phyloP scores from a whole-genome alignment of 2,888 invertebrate species.

The Brachyptera risi region DNA sequence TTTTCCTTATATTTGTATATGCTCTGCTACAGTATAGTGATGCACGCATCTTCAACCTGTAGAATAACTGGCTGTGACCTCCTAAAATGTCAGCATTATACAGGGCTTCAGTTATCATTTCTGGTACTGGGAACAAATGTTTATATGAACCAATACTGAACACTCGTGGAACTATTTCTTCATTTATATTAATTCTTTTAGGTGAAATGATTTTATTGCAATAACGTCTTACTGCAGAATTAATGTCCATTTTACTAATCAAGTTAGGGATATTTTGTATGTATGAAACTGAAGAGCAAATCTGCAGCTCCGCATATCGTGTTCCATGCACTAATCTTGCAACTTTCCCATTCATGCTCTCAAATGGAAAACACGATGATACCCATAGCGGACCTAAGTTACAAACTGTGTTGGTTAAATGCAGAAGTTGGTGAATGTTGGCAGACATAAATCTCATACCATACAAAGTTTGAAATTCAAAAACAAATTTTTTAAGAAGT shows the following conservation, averaged over 20 bases:
- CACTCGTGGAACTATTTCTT: not conserved
- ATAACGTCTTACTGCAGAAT: not conserved
- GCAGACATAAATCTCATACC: conserved; percentile 31
- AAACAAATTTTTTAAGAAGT: conserved; percentile 28
- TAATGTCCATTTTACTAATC: not conserved
- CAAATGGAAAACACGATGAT: conserved; percentile 33
- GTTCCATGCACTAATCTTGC: conserved; percentile 32
- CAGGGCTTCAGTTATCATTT: not conserved
- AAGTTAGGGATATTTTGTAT: not conserved
- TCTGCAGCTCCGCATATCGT: conserved; percentile 28
- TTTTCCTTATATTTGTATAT: not conserved
- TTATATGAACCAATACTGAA: not conserved
- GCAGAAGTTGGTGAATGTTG: conserved; percentile 34
- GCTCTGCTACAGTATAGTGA: not conserved
- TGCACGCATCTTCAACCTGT: not conserved
- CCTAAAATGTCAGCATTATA: not conserved
- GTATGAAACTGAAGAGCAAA: conserved; percentile 21
- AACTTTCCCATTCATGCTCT: conserved; percentile 33
- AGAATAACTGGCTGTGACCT: not conserved
- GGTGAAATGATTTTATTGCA: not conserved
- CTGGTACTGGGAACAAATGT: not conserved
- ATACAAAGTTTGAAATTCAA: conserved; percentile 33
- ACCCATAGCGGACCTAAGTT: conserved; percentile 33
- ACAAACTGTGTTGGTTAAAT: conserved; percentile 33
- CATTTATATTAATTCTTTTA: not conserved